A percentile compares a stretch with the other conserved stretches of the same genome.
These are phyloP conservation scores for Apostichopus californicus DNA, from an alignment of 35 echinoderm and acorn worm species.

Conservation along the genomic window DNA sequence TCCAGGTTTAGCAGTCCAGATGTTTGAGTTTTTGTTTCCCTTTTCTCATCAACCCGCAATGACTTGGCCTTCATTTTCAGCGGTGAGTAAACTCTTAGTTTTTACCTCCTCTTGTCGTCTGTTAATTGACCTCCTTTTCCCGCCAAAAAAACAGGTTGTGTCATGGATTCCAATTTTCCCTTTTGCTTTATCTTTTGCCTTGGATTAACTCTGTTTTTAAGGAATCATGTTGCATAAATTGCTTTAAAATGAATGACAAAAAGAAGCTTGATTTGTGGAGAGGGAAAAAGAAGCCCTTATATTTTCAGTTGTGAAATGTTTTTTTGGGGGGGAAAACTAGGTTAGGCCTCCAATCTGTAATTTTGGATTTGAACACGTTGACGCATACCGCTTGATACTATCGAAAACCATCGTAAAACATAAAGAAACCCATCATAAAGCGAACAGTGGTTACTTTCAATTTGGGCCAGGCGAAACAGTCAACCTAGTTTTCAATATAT, in stretches of 20 bases:
- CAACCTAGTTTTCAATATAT: background rate
- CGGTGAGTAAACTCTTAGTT: background rate
- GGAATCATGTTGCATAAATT: slow-evolving; percentile 4
- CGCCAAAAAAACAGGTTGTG: background rate
- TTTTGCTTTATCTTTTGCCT: background rate
- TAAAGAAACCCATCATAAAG: background rate
- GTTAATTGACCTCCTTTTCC: background rate
- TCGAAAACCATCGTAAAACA: background rate
- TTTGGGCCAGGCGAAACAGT: background rate
- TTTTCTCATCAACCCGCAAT: too few species aligned
- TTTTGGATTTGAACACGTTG: background rate
- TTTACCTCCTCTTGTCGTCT: background rate
- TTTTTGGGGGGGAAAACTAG: background rate
- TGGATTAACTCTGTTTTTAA: background rate
- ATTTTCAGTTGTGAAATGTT: background rate
- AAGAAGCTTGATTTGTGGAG: background rate
- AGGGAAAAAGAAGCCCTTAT: background rate
- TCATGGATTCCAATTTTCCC: background rate
- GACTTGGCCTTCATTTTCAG: background rate
- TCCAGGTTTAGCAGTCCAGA: too few species aligned
- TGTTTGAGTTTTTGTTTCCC: too few species aligned
- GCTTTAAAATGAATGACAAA: background rate
- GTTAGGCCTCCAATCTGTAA: background rate
- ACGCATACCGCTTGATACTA: background rate
- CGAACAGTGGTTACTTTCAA: background rate